phyloP scores from a whole-genome alignment of 1,140 invertebrate species.

The Hypsibius dujardini region DNA sequence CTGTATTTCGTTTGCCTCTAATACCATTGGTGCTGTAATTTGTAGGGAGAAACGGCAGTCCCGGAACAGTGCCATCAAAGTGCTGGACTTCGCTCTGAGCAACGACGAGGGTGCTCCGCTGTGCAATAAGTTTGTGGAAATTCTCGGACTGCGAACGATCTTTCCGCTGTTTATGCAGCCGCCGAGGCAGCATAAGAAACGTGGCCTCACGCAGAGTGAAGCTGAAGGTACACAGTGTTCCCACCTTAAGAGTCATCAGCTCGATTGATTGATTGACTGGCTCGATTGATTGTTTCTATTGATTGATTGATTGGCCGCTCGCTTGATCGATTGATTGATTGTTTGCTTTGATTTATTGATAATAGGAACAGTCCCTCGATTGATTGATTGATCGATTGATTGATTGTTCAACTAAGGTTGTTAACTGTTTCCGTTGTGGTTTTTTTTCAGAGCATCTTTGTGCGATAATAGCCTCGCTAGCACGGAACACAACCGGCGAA shows the following conservation, averaged over 20 bases:
- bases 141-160: constrained; percentile 79
- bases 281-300: too few relatives aligned
- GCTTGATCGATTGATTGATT: too few relatives aligned
- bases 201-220: constrained; percentile 65
- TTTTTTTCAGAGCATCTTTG: constrained; percentile 62
- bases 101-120: constrained; percentile 80
- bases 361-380: too few relatives aligned
- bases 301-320: too few relatives aligned
- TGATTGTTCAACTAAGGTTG: too few relatives aligned
- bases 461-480: constrained; percentile 79
- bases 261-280: too few relatives aligned
- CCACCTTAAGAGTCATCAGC: too few relatives aligned
- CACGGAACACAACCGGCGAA: constrained; percentile 71
- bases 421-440: too few relatives aligned
- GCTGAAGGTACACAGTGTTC: constrained; percentile 53
- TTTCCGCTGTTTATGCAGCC: constrained; percentile 99
- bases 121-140: constrained; percentile 96
- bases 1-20: constrained; percentile 16
- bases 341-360: too few relatives aligned
- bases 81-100: constrained; percentile 83
- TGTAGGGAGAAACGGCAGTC: constrained; percentile 85
- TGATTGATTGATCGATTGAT: too few relatives aligned
- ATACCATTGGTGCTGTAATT: constrained; percentile 8
- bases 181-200: constrained; percentile 64
- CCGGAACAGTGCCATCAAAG: constrained; percentile 84